These are phyloP conservation scores for Tyto alba DNA, from an alignment of 2,113 vertebrate species.

Conservation along the genomic window DNA sequence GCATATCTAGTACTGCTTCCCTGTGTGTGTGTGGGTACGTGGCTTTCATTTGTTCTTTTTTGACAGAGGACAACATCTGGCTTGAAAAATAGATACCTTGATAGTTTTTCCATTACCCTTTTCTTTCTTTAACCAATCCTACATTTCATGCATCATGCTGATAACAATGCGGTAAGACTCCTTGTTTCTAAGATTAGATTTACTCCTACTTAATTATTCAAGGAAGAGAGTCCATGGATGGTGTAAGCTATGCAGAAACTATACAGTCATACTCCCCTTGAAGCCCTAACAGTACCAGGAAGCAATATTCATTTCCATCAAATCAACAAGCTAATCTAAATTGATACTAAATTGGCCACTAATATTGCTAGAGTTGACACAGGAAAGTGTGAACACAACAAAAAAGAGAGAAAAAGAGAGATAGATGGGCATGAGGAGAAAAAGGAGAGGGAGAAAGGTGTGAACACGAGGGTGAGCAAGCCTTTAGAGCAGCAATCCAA, in stretches of 20 bases:
- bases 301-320: not conserved
- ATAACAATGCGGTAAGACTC: not conserved
- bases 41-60: not conserved
- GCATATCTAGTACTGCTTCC: not conserved
- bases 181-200: not conserved
- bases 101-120: not conserved
- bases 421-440: not conserved
- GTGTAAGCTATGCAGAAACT: not conserved
- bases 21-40: rapidly evolving
- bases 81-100: not conserved
- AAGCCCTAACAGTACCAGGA: not conserved
- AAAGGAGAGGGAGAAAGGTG: not conserved
- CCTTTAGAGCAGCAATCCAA: not conserved
- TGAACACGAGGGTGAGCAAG: not conserved
- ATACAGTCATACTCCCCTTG: not conserved
- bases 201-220: not conserved
- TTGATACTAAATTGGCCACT: too few species aligned
- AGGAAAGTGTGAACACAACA: not conserved
- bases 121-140: not conserved
- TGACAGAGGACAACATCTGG: not conserved
- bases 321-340: not conserved
- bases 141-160: not conserved
- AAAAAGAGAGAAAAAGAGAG: not conserved
- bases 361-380: not conserved
- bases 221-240: not conserved